phyloP scores from a whole-genome alignment of 2,888 invertebrate species.

The Amiota minor region DNA sequence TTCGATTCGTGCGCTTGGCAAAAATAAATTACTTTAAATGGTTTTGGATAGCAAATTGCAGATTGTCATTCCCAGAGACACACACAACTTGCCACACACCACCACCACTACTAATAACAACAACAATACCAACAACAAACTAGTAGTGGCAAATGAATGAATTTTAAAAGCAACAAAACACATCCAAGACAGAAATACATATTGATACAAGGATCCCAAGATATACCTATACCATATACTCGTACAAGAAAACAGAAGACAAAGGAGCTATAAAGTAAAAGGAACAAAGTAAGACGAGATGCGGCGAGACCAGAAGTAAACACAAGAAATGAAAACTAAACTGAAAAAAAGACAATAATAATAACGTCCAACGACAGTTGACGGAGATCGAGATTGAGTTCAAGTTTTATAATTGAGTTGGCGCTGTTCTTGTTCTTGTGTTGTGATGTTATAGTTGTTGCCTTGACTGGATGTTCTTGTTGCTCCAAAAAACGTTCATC shows the following conservation, averaged over 20 bases:
- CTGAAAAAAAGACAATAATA: constrained; percentile 36
- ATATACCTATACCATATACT: no score
- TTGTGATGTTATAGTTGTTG: background rate
- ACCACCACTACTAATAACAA: constrained; percentile 35
- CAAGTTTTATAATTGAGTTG: constrained; percentile 63
- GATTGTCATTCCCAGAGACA: constrained; percentile 66
- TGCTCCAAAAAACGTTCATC: no score
- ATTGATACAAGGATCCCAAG: no score
- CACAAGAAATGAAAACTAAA: constrained; percentile 42
- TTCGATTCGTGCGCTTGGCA: constrained; percentile 24
- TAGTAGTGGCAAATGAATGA: no score
- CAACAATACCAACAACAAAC: constrained; percentile 36
- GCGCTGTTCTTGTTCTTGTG: constrained; percentile 44
- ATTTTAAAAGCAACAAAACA: no score
- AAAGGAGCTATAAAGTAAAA: no score
- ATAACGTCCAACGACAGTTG: constrained; percentile 55
- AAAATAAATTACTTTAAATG: constrained; percentile 69
- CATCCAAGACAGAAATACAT: no score
- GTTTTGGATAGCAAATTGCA: constrained; percentile 69
- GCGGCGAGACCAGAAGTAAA: constrained; percentile 39
- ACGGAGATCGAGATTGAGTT: constrained; percentile 65
- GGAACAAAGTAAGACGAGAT: constrained; percentile 50
- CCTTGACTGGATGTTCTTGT: background rate
- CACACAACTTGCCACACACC: constrained; percentile 57
- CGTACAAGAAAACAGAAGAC: no score